Percentiles rank a stretch among this genome's conserved stretches.
Conservation (phyloP, 2,797 vertebrate species). For the Synaphobranchus kaupii region DNA sequence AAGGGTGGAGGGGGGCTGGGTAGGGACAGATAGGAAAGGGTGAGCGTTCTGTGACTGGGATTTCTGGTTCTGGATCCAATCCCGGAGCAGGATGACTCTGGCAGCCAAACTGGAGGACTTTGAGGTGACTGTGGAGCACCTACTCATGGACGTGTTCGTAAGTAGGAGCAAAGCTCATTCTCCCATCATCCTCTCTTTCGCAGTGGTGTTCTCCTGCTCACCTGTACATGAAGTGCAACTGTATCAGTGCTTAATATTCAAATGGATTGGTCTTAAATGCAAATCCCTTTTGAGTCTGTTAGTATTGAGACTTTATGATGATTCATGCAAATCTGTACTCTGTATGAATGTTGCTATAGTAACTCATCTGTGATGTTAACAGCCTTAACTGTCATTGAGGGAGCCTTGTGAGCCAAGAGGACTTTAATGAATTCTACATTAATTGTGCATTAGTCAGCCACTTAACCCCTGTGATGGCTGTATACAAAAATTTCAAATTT, state of each 20-base stretch:
- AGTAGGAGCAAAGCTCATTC: conserved; percentile 54
- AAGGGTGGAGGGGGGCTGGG: neutral
- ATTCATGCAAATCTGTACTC: neutral
- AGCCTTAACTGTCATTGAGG: neutral
- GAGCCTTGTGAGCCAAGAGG: neutral
- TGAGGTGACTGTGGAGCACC: conserved; percentile 76
- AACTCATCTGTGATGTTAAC: neutral
- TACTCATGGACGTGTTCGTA: conserved; percentile 82
- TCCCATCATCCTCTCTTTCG: neutral
- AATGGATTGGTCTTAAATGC: neutral
- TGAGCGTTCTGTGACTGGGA: neutral
- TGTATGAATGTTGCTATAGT: neutral
- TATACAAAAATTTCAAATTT: neutral
- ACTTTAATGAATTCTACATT: neutral
- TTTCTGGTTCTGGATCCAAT: conserved; percentile 20
- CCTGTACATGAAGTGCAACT: neutral
- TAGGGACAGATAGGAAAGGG: neutral
- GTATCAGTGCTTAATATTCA: neutral
- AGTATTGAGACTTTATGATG: neutral
- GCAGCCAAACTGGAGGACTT: conserved; percentile 78
- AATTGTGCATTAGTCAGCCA: neutral
- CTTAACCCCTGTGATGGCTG: conserved; percentile 15
- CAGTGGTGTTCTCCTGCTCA: neutral
- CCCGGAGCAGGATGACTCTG: conserved; percentile 68
- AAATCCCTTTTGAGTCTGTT: neutral